A percentile compares a stretch with the other conserved stretches of the same genome.
phyloP scores from a whole-genome alignment of 2,797 vertebrate genomes.

The Coreius guichenoti region DNA sequence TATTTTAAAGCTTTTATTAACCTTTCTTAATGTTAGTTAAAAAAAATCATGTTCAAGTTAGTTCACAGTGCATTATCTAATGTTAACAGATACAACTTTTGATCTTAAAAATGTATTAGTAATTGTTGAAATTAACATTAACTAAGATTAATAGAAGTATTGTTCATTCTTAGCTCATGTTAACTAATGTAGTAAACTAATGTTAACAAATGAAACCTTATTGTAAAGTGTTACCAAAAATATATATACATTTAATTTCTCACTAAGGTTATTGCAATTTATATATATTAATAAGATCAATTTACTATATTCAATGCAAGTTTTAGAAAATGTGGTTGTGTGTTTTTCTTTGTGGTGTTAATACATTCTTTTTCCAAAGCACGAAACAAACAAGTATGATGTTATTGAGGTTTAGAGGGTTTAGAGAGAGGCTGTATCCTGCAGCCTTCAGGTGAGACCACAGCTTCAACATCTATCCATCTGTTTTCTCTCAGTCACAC shows the following conservation, averaged over 20 bases:
- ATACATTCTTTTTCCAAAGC: slow-evolving; percentile 17
- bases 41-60: background rate
- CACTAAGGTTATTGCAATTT: background rate
- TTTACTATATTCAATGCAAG: slow-evolving; percentile 1
- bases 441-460: slow-evolving; percentile 74
- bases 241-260: background rate
- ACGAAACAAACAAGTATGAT: slow-evolving; percentile 51
- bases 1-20: background rate
- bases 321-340: slow-evolving; percentile 27
- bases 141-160: too few species aligned
- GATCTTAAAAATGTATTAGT: background rate
- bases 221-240: background rate
- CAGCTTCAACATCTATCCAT: slow-evolving; percentile 55
- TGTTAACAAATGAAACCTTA: background rate
- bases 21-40: background rate
- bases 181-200: background rate
- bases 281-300: background rate
- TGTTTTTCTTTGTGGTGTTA: slow-evolving; percentile 48
- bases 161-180: background rate
- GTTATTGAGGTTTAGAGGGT: slow-evolving; percentile 72
- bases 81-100: background rate
- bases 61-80: background rate
- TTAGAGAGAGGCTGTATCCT: slow-evolving; percentile 64
- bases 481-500: slow-evolving; percentile 35
- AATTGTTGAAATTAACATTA: too few species aligned